phyloP scores from a whole-genome alignment of 2,888 invertebrate genomes.

The Euzophera pinguis region DNA sequence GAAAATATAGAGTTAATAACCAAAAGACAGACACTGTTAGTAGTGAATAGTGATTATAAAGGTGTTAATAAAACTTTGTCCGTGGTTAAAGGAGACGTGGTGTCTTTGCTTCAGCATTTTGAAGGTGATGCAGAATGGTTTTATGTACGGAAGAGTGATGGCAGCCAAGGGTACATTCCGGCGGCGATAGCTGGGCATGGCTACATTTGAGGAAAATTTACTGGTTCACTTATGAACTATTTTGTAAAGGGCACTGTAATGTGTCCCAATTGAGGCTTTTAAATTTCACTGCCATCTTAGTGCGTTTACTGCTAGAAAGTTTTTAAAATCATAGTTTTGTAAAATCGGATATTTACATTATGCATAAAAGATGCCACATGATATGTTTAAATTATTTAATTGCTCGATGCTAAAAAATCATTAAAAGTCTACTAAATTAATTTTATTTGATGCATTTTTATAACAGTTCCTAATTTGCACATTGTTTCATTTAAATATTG shows the following conservation, averaged over 20 bases:
- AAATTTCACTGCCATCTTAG: not conserved
- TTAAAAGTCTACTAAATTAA: too few relatives aligned
- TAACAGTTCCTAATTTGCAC: not conserved
- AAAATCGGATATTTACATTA: too few relatives aligned
- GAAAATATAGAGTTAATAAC: conserved; percentile 41
- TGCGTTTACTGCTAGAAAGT: not conserved
- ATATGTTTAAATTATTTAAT: too few relatives aligned
- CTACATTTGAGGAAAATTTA: conserved; percentile 75
- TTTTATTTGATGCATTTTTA: too few relatives aligned
- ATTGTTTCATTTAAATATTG: not conserved
- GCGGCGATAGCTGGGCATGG: conserved; percentile 89
- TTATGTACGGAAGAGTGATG: conserved; percentile 85
- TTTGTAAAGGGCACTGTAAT: too few relatives aligned
- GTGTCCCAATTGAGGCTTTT: too few relatives aligned
- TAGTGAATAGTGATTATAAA: conserved; percentile 84
- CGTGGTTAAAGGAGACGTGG: conserved; percentile 87
- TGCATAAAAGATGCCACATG: too few relatives aligned
- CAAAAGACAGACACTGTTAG: conserved; percentile 84
- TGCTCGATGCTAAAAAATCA: too few relatives aligned
- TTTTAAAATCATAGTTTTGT: too few relatives aligned
- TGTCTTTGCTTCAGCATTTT: conserved; percentile 80
- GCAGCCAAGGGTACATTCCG: conserved; percentile 87
- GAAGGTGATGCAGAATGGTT: conserved; percentile 86
- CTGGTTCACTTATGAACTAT: too few relatives aligned
- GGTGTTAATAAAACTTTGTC: conserved; percentile 81